Evolutionary conservation across 2,113 vertebrate species (phyloP), one percentile per base, ranked within the genome.

Genomic region (Psilopsiagon aurifrons): DNA sequence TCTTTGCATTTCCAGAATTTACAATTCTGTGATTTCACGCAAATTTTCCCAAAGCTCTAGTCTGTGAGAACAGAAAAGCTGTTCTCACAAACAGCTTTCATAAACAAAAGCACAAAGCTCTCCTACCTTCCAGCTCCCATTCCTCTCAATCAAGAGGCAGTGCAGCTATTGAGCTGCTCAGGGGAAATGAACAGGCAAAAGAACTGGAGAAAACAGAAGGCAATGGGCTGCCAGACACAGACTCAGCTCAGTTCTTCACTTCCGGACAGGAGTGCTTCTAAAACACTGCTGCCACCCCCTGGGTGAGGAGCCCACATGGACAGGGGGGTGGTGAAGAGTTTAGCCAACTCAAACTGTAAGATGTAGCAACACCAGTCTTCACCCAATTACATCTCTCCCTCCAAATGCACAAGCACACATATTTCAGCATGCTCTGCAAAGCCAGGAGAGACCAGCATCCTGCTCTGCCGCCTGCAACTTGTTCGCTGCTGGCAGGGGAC

Each of bases 191-290:
- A 71, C 11, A 62, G 29, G 10, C 24, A 52, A 35, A 88, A 83
- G 18, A 68, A 41, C 0, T 29, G 20, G 12, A 13, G 17, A 71
- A 95, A 78, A 47, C 6, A 47, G 39, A 57, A 73, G n/a, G 18
- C 12, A 12, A 14, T 39, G 43, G 17, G 35, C 7, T 20, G 6
- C n/a, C 28, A 63, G 74, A 24, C 4, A 0, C 44, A 77, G 37
- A 39, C 12, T n/a, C 33, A 31, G 49, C 19, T 17, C 63, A 46
- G 11, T 25, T 60, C 47, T 49, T 83, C 41, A 17, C 47, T 69
- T 60, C 15, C 11, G n/a, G 23, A n/a, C 31, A 25, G 0, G 0
- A 0, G 3, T 33, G 25, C 12, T 83, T 60, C 44, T 28, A 46
- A 63, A 83, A 46, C 17, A 51, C 13, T 47, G 60, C 18, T 82